A percentile compares a stretch with the other conserved stretches of the same genome.
These are phyloP conservation scores for Trissoscelio sp. DNA, from an alignment of 2,888 invertebrate genomes.

Conservation along the genomic window DNA sequence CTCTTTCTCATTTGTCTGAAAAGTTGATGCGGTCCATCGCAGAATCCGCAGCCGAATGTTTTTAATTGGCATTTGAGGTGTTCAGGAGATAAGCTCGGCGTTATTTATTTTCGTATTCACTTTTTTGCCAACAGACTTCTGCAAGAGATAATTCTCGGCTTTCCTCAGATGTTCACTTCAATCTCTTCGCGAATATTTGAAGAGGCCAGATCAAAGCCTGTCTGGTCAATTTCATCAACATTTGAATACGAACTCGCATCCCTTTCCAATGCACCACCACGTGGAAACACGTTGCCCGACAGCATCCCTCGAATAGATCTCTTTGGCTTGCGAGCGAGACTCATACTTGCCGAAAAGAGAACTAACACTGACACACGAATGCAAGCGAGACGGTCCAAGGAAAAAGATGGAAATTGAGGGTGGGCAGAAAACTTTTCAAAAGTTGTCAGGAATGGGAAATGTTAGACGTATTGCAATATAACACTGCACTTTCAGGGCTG, in stretches of 20 bases:
- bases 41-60: conserved; percentile 8
- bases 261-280: conserved; percentile 59
- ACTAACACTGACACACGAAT: conserved; percentile 40
- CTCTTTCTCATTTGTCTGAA: background rate
- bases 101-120: conserved; percentile 10
- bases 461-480: conserved; percentile 64
- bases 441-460: conserved; percentile 72
- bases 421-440: conserved; percentile 72
- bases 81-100: conserved; percentile 19
- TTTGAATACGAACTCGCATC: conserved; percentile 80
- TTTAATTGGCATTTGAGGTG: conserved; percentile 64
- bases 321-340: conserved; percentile 67
- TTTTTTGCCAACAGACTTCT: conserved; percentile 3
- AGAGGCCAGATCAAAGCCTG: conserved; percentile 83
- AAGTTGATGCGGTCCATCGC: background rate
- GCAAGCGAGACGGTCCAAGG: conserved; percentile 56
- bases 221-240: conserved; percentile 84
- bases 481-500: conserved; percentile 37
- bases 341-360: conserved; percentile 73
- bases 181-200: conserved; percentile 83
- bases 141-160: conserved; percentile 78
- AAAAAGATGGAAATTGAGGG: conserved; percentile 38
- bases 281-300: conserved; percentile 67
- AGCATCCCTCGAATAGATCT: conserved; percentile 70
- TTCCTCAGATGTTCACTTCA: conserved; percentile 83